Evolutionary conservation across 2,113 vertebrate species (phyloP).

Genomic region (Poecilia latipinna): DNA sequence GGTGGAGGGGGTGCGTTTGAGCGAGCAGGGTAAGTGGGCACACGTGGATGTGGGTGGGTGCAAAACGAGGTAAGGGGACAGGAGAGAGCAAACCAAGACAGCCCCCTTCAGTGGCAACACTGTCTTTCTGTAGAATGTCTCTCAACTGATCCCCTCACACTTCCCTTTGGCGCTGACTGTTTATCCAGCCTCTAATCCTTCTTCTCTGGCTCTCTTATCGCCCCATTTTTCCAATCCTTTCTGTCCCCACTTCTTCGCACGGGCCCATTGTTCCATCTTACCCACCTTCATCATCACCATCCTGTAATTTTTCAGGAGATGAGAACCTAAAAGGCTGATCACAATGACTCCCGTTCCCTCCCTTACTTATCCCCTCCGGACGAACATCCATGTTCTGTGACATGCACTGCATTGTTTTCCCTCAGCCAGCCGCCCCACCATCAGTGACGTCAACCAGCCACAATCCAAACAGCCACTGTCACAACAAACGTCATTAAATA

Average conservation of each 20-base stretch:
- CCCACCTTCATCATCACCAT: constrained; percentile 17
- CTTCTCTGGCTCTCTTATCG: constrained; percentile 35
- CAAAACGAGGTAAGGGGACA: constrained; percentile 60
- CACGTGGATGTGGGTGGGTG: constrained; percentile 65
- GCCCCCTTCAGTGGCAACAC: constrained; percentile 46
- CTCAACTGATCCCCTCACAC: constrained; percentile 60
- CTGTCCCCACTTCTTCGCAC: constrained; percentile 27
- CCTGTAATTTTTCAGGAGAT: constrained; percentile 9
- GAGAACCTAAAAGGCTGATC: background rate
- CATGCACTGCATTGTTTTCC: constrained; percentile 41
- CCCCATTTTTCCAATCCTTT: constrained; percentile 59
- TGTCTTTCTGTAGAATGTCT: constrained; percentile 54
- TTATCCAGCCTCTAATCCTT: constrained; percentile 60
- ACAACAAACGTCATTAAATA: constrained; percentile 24
- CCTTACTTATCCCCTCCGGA: background rate
- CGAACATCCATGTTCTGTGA: constrained; percentile 3
- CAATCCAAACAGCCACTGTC: constrained; percentile 21
- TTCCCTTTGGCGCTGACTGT: constrained; percentile 57
- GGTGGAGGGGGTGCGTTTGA: background rate
- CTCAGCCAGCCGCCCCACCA: constrained; percentile 42
- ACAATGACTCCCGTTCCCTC: constrained; percentile 10
- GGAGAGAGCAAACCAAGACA: constrained; percentile 28
- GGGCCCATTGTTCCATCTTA: constrained; percentile 21
- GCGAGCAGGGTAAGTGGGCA: constrained; percentile 30
- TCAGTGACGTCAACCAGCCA: constrained; percentile 45